Percentiles rank a stretch among this genome's conserved stretches.
Conservation (phyloP, 2,113 vertebrate species). For the Cricetomys ansorgei region DNA sequence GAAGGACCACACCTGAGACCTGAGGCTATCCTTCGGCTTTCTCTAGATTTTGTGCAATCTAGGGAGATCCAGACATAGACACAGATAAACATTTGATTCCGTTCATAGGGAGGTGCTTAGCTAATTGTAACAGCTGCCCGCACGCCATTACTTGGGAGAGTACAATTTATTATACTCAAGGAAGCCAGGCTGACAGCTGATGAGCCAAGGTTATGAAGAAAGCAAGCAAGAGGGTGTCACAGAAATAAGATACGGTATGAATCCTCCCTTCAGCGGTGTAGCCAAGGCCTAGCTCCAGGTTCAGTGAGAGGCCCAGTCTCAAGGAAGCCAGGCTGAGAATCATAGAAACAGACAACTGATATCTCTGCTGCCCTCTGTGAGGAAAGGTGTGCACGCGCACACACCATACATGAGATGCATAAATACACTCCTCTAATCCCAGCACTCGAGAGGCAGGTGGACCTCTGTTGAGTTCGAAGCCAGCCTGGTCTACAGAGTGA, state of each 20-base stretch:
- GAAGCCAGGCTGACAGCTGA: not conserved
- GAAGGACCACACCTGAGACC: not conserved
- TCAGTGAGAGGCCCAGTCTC: not conserved
- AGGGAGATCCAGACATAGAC: not conserved
- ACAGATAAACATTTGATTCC: not conserved
- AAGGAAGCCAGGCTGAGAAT: not conserved
- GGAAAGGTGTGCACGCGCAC: no score
- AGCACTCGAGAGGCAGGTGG: no score
- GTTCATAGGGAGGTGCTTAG: not conserved
- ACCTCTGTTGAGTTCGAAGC: no score
- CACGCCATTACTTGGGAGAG: not conserved
- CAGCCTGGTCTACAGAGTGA: no score
- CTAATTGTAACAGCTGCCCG: slow-evolving; percentile 33
- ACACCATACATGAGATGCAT: not conserved
- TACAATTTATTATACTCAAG: slow-evolving; percentile 65
- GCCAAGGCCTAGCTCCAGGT: not conserved
- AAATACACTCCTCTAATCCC: no score
- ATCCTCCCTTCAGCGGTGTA: no score
- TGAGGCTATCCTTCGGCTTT: not conserved
- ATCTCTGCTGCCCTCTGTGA: no score
- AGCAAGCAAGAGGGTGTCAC: not conserved
- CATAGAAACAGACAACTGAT: no score
- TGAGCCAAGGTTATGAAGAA: not conserved
- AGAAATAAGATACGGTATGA: not conserved
- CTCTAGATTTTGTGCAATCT: not conserved